Conservation (phyloP, 2,797 vertebrate species). For the Syngnathus acus region DNA sequence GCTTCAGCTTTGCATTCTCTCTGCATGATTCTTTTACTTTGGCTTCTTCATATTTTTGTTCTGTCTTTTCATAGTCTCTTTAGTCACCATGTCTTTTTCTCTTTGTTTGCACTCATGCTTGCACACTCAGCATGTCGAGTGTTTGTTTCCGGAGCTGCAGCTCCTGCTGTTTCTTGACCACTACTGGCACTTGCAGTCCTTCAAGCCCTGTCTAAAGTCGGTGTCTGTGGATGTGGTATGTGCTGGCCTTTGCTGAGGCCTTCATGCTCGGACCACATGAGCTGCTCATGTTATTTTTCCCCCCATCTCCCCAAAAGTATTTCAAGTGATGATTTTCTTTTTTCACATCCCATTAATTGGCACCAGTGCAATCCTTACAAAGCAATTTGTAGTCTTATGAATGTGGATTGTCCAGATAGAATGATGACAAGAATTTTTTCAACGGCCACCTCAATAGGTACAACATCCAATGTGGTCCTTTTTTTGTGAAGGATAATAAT, state of each 20-base stretch:
- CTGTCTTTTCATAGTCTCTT: conserved; percentile 26
- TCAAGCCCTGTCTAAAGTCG: conserved; percentile 81
- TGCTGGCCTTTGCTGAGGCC: conserved; percentile 51
- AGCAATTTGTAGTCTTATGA: neutral
- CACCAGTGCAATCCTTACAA: neutral
- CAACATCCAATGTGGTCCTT: neutral
- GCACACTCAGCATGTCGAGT: conserved; percentile 77
- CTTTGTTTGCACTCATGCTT: conserved; percentile 35
- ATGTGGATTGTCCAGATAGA: neutral
- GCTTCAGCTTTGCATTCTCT: conserved; percentile 26
- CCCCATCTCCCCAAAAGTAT: conserved; percentile 5
- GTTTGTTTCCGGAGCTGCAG: conserved; percentile 80
- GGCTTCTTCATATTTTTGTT: conserved; percentile 8
- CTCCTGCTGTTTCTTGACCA: conserved; percentile 84
- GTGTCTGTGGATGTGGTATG: conserved; percentile 84
- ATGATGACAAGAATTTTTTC: neutral
- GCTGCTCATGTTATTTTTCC: conserved; percentile 27
- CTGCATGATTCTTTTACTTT: conserved; percentile 36
- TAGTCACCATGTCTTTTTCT: conserved; percentile 17
- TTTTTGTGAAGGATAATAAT: neutral
- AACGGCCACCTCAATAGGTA: neutral
- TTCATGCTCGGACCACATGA: conserved; percentile 31
- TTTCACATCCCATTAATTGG: neutral
- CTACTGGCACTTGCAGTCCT: conserved; percentile 85
- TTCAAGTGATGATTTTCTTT: neutral